phyloP scores from a whole-genome alignment of 2,113 vertebrate genomes.

The Phylloscopus trochiloides region DNA sequence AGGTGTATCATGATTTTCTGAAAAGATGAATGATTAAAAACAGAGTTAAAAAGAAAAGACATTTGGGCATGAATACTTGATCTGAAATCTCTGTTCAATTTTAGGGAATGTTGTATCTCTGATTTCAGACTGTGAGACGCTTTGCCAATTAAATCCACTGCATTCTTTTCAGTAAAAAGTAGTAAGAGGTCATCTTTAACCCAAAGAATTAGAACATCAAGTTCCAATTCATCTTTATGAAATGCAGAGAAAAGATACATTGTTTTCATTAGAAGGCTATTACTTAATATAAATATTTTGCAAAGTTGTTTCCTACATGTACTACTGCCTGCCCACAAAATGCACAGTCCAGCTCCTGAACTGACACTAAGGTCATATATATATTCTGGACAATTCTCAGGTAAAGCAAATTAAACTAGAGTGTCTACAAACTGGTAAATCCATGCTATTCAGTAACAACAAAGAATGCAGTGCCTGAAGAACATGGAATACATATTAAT shows the following conservation, averaged over 20 bases:
- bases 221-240: not conserved
- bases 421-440: not conserved
- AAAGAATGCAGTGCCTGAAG: not conserved
- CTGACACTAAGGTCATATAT: not conserved
- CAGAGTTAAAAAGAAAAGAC: slow-evolving; percentile 1
- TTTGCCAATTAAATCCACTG: not conserved
- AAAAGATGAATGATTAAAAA: slow-evolving; percentile 31
- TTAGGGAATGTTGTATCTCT: not conserved
- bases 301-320: not conserved
- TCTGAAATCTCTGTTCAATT: not conserved
- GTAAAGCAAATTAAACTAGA: not conserved
- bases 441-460: not conserved
- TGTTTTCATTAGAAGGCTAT: not conserved
- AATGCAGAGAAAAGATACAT: not conserved
- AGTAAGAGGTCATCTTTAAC: not conserved
- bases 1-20: not conserved
- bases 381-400: not conserved
- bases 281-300: not conserved
- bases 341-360: not conserved
- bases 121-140: not conserved
- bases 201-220: not conserved
- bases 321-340: not conserved
- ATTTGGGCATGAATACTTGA: not conserved
- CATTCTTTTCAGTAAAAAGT: not conserved
- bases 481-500: not conserved